Base-by-base conservation (phyloP, 2,797 vertebrate species). In the Synaphobranchus kaupii region DNA sequence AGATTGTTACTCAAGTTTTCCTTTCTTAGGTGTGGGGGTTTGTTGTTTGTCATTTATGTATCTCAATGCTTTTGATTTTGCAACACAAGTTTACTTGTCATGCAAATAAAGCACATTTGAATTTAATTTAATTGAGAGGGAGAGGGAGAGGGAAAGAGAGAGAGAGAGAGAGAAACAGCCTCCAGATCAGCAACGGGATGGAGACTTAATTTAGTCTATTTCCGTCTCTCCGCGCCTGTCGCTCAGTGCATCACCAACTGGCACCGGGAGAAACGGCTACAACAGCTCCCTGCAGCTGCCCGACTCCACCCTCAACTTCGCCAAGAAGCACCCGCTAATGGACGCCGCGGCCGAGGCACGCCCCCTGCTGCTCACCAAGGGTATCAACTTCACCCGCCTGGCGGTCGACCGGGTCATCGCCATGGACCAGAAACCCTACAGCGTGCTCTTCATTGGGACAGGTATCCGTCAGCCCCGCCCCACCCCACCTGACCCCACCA, bases 241-340 rank as follows among this genome's bases (percentile, higher is more conserved):
- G 86, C 88, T 71, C 93, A 99, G 98, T 99, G 98, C 91, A 98
- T 99, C 93, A 99, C 97, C 0, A 96, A 96, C 92, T 96, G 95
- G 90, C 97, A 99, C 93, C 95, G 97, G 0, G 96, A 94, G 80
- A 97, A 97, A 95, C 0, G 96, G 97, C 89, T 98, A 96, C 73
- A 96, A 94, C 96, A 99, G 96, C 89, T 98, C 98, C 0, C 94
- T 99, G 89, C 97, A 98, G 95, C 96, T 99, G 92, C 98, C 98
- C 0, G 98, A 99, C 90, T 97, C 97, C 91, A 99, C 97, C 0
- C 97, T 99, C 68, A 99, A 98, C 96, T 99, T 99, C n/a, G 97
- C 97, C 92, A 99, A 98, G 96, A 99, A 98, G 92, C 98, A 99
- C 95, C 98, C 98, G 0, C 95, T 99, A 91, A 97, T 99, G 97